phyloP scores from a whole-genome alignment of 2,113 vertebrate genomes.

The Anser brachyrhynchus region DNA sequence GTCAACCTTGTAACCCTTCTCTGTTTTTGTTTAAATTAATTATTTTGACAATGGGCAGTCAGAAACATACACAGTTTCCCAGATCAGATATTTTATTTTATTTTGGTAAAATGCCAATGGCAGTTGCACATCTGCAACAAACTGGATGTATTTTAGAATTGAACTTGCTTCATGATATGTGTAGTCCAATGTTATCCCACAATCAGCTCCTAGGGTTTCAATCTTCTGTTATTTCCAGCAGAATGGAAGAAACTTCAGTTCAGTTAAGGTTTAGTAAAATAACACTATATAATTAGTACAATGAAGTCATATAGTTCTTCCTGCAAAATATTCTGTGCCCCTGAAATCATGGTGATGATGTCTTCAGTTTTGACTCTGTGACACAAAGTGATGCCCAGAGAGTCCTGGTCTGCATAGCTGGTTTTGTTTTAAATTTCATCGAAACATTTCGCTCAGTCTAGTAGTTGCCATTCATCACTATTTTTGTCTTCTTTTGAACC shows the following conservation, averaged over 20 bases:
- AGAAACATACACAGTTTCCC: background rate
- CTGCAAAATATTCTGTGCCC: background rate
- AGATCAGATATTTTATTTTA: no score
- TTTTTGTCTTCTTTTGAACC: background rate
- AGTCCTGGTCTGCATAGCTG: background rate
- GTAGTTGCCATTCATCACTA: background rate
- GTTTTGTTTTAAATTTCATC: background rate
- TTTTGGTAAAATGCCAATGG: background rate
- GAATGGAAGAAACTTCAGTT: background rate
- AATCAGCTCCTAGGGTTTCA: background rate
- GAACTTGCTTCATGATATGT: background rate
- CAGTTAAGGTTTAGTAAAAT: background rate
- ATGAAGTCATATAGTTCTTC: background rate
- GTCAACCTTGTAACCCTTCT: background rate
- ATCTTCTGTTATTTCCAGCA: background rate
- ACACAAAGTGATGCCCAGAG: background rate
- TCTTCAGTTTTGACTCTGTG: background rate
- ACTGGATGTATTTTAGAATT: background rate
- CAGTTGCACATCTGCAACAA: background rate
- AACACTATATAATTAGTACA: background rate
- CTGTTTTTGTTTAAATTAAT: background rate
- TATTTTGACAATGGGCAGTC: background rate
- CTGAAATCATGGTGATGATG: background rate
- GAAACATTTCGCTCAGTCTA: background rate
- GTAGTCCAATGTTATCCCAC: background rate